phyloP scores from a whole-genome alignment of 2,113 vertebrate genomes.

The Naja naja region DNA sequence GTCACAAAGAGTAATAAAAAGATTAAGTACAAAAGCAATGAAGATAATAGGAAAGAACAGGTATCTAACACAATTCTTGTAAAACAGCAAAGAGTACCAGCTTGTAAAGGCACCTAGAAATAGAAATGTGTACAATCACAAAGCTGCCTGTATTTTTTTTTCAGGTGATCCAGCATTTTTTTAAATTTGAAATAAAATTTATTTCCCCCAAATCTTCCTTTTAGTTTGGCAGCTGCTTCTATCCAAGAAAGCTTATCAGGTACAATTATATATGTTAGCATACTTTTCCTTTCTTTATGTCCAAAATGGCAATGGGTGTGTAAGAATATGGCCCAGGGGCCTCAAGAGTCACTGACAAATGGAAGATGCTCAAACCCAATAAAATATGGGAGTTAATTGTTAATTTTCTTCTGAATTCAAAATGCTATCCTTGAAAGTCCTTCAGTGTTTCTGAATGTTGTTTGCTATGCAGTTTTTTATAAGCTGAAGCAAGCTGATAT shows the following conservation, averaged over 20 bases:
- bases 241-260: neutral
- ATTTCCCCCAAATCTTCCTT: neutral
- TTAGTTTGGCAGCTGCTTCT: neutral
- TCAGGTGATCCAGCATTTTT: neutral
- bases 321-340: neutral
- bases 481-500: neutral
- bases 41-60: neutral
- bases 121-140: rapidly evolving
- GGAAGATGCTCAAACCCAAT: neutral
- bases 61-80: neutral
- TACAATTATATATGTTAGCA: neutral
- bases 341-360: neutral
- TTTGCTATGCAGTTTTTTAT: neutral
- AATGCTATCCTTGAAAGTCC: slow-evolving; percentile 17
- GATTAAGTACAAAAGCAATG: neutral
- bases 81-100: neutral
- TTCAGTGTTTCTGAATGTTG: neutral
- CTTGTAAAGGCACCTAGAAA: neutral
- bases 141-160: neutral
- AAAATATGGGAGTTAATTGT: slow-evolving; percentile 4
- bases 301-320: rapidly evolving
- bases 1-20: neutral
- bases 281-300: neutral
- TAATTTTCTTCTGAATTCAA: slow-evolving; percentile 31
- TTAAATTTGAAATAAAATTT: slow-evolving; percentile 5